phyloP scores from a whole-genome alignment of 2,888 invertebrate species.

The Zhuqinia jingwanae region DNA sequence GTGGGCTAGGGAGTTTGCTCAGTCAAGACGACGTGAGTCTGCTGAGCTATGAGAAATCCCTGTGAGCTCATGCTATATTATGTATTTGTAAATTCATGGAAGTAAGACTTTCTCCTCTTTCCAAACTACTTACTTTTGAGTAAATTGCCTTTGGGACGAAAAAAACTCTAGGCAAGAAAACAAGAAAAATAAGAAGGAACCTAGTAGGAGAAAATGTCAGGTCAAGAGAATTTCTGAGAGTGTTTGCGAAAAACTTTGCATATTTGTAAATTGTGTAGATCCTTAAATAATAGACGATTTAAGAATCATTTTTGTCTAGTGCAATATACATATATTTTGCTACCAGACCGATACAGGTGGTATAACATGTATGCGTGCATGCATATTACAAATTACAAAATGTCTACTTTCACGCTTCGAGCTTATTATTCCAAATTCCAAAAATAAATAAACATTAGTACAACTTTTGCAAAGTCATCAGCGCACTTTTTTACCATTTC shows the following conservation, averaged over 20 bases:
- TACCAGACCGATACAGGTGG: too few relatives aligned
- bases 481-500: too few relatives aligned
- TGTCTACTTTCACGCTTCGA: too few relatives aligned
- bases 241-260: conserved; percentile 40
- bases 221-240: conserved; percentile 44
- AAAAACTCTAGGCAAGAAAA: conserved; percentile 33
- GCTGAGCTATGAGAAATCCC: conserved; percentile 31
- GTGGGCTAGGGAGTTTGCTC: conserved; percentile 6
- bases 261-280: too few relatives aligned
- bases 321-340: too few relatives aligned
- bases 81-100: conserved; percentile 63
- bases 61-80: conserved; percentile 20
- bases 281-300: too few relatives aligned
- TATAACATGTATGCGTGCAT: too few relatives aligned
- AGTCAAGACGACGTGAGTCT: background rate
- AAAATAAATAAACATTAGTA: too few relatives aligned
- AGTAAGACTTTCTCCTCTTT: conserved; percentile 52
- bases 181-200: background rate
- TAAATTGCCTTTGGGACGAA: conserved; percentile 33
- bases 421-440: too few relatives aligned
- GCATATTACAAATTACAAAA: too few relatives aligned
- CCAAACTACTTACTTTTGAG: conserved; percentile 14
- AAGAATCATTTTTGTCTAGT: too few relatives aligned
- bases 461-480: too few relatives aligned
- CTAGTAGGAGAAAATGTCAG: background rate